Evolutionary conservation across 2,113 vertebrate species (phyloP), one percentile per base, ranked within the genome.

Genomic region (Baryphthengus martii): DNA sequence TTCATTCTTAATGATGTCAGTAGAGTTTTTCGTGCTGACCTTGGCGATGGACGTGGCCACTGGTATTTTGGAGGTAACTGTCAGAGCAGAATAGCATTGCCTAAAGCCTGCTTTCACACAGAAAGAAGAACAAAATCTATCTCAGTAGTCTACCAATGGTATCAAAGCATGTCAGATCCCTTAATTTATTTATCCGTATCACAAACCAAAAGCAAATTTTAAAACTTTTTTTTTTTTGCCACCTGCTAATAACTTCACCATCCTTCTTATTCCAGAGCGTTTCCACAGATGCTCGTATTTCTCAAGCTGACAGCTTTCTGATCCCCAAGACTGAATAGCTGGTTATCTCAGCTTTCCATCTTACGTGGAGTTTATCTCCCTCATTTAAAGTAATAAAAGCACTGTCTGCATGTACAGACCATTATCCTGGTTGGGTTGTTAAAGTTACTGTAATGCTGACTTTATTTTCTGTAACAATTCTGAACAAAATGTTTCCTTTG

Each of bases 401-500:
- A 55, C 56, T 74, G 78, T 79, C 91, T 96, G 23, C 53, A 10
- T 50, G 53, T 53, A 39, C 59, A 85, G 66, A 44, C 97, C 91
- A 93, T 97, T 96, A 96, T 94, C 77, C 65, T 97, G 58, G 85
- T 86, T 95, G 90, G 53, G 78, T 88, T 97, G 94, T 98, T 96
- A 96, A 95, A 96, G 82, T 96, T 95, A 59, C 78, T 77, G 92
- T 89, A 96, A 93, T 95, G 86, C 93, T 97, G 93, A 94, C 94
- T 98, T 97, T 97, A 96, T 97, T 95, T 97, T 95, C 92, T 96
- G 33, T 95, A 94, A 73, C 73, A 65, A 93, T 97, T 95, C 86
- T 88, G 93, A 97, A 93, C 95, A 97, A 96, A 98, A 96, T 89
- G 92, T 96, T 97, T 97, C 91, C 95, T 97, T 94, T 89, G 90